Evolutionary conservation across 2,888 invertebrate species (phyloP), one percentile per base, ranked within the genome.

Genomic region (Cremastinae sp.): DNA sequence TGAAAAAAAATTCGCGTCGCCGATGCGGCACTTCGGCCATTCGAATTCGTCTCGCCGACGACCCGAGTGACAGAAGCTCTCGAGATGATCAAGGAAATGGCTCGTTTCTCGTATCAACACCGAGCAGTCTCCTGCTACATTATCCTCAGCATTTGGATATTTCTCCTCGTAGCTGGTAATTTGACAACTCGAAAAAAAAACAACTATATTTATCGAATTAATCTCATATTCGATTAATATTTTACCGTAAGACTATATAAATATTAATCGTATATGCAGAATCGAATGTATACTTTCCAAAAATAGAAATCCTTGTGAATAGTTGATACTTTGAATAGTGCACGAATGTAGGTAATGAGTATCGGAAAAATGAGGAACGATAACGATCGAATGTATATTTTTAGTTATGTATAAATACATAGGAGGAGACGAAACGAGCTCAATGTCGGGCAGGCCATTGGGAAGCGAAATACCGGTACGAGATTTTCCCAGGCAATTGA

Each of bases 91-190:
- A 90, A 91, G 81, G 92, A 92, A 86, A 90, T 92, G 85, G 91
- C 93, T 81, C 92, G 93, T 74, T 90, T 93, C 78, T 92, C 92
- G 16, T 91, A 92, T 82, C 95, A 95, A 85, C 95, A 95, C 86
- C 92, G 95, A 85, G 95, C 96, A 34, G 92, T 96, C 86, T 95
- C 96, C 86, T 96, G 96, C 90, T 96, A 96, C 87, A 90, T 96
- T 82, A 92, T 96, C 71, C 93, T 96, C 91, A 95, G 94, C 89
- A 88, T 96, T 79, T 96, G 96, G 96, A 95, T 96, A 86, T 93
- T 95, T 87, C 91, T 95, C 70, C 90, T 96, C 22, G 93, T 96
- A 78, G 94, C 94, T 83, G 95, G 94, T 94, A 89, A 90, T 28
- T 54, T 38, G 9, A 18, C 28, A 10, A 7, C 34, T 12, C 34